Evolutionary conservation across 2,113 vertebrate genomes (phyloP).

Genomic region (Alethe diademata): DNA sequence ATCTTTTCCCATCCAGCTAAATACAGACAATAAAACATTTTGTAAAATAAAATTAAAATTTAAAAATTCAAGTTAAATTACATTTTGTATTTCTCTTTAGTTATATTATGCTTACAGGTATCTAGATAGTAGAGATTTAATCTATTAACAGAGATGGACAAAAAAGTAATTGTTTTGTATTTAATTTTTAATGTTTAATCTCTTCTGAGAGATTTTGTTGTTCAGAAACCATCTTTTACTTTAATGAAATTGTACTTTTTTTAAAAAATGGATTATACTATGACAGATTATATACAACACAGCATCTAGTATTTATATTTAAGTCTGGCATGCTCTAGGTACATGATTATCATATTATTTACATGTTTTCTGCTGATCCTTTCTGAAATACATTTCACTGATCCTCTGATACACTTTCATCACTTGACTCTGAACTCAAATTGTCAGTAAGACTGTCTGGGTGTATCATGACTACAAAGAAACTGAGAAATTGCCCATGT

Average conservation of each 20-base stretch:
- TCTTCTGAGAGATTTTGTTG: not conserved
- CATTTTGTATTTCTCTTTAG: not conserved
- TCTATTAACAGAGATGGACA: not conserved
- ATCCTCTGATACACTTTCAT: slow-evolving; percentile 23
- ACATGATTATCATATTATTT: not conserved
- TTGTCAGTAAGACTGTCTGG: not conserved
- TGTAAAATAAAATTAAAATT: not conserved
- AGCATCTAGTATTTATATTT: not conserved
- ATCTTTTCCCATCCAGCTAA: not conserved
- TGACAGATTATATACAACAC: not conserved
- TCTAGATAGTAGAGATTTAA: not conserved
- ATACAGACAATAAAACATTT: not conserved
- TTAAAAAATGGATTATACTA: not conserved
- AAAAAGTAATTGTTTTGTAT: not conserved
- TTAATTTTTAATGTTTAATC: not conserved
- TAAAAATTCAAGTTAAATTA: not conserved
- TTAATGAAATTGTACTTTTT: not conserved
- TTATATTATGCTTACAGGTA: not conserved
- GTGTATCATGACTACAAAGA: not conserved
- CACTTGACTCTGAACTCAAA: slow-evolving; percentile 40
- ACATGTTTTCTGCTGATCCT: not conserved
- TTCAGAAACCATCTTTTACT: not conserved
- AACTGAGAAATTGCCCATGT: not conserved
- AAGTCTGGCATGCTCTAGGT: not conserved
- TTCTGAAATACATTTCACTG: slow-evolving; percentile 12